Evolutionary conservation across 2,888 invertebrate genomes (phyloP).

Genomic region (Meliscaeva auricollis): DNA sequence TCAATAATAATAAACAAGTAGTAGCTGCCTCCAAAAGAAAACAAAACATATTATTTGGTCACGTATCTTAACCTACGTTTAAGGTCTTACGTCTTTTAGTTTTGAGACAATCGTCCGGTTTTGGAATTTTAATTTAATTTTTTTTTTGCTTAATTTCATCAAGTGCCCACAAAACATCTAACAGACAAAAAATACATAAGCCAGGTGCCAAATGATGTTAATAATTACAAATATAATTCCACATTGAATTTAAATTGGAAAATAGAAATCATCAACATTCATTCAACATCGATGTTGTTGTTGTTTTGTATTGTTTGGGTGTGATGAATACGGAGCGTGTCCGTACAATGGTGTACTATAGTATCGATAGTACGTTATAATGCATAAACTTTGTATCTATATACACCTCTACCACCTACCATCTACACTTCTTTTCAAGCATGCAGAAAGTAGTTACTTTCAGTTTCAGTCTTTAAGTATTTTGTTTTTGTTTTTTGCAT

Average conservation of each 20-base stretch:
- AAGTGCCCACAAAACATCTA: conserved; percentile 20
- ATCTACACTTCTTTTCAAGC: not conserved
- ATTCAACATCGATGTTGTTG: not conserved
- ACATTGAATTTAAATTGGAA: conserved; percentile 44
- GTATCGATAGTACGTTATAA: conserved; percentile 17
- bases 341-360: conserved; percentile 22
- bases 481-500: conserved; percentile 20
- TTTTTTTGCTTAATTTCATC: not conserved
- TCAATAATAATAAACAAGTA: conserved; percentile 21
- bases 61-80: conserved; percentile 41
- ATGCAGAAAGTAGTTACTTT: conserved; percentile 45
- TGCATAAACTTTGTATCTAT: too few relatives aligned
- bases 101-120: conserved; percentile 36
- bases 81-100: conserved; percentile 48
- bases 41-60: conserved; percentile 22
- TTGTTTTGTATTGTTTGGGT: conserved; percentile 24
- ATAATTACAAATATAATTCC: conserved; percentile 47
- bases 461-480: conserved; percentile 18
- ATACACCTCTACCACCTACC: conserved; percentile 4
- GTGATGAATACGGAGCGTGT: conserved; percentile 25
- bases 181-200: not conserved
- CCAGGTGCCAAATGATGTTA: conserved; percentile 54
- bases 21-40: not conserved
- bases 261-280: conserved; percentile 31
- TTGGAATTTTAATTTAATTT: conserved; percentile 49